phyloP scores from a whole-genome alignment of 2,797 vertebrate genomes.

The Sphenodon punctatus region DNA sequence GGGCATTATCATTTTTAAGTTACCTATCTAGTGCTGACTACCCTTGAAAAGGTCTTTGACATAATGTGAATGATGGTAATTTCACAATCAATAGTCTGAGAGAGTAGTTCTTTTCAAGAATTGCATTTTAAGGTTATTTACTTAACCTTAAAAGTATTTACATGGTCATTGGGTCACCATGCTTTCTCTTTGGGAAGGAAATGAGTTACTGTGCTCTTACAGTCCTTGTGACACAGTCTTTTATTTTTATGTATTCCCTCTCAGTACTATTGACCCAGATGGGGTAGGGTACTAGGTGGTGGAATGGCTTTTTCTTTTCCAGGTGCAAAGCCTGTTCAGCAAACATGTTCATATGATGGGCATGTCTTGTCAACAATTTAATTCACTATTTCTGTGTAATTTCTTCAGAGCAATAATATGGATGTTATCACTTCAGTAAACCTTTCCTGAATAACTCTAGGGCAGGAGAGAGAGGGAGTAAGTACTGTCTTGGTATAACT shows the following conservation, averaged over 20 bases:
- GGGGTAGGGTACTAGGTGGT: slow-evolving; percentile 43
- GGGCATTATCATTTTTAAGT: too few species aligned
- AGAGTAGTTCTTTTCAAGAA: neutral
- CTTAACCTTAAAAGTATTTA: too few species aligned
- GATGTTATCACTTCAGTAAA: neutral
- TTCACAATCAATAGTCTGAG: neutral
- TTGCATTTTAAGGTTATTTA: neutral
- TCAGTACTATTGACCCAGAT: slow-evolving; percentile 12
- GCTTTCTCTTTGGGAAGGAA: neutral
- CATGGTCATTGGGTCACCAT: neutral
- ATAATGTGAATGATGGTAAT: neutral
- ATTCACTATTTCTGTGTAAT: neutral
- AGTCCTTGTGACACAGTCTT: neutral
- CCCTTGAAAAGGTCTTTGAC: neutral
- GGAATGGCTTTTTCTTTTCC: slow-evolving; percentile 31
- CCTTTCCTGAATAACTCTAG: neutral
- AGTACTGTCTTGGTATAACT: neutral
- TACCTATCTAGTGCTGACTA: neutral
- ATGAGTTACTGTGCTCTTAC: neutral
- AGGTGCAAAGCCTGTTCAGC: neutral
- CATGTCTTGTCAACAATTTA: slow-evolving; percentile 39
- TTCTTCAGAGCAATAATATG: slow-evolving; percentile 29
- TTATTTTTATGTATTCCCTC: neutral
- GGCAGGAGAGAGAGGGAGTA: neutral
- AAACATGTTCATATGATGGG: slow-evolving; percentile 19